phyloP scores from a whole-genome alignment of 2,888 invertebrate species.

The Xanthorhoe spadicearia region DNA sequence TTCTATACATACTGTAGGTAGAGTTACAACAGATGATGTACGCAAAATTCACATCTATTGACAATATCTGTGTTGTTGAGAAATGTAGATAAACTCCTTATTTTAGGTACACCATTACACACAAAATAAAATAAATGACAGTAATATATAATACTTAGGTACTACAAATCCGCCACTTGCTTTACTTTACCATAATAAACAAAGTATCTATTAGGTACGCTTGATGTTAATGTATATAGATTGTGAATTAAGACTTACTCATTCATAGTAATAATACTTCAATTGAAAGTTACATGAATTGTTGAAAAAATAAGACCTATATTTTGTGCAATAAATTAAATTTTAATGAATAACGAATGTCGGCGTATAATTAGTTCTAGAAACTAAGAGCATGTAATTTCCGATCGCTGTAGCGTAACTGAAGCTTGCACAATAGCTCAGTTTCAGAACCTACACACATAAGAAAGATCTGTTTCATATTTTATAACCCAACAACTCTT shows the following conservation, averaged over 20 bases:
- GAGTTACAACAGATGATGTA: too few relatives aligned
- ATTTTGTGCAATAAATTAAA: neutral
- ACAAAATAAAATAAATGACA: neutral
- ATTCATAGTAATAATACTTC: too few relatives aligned
- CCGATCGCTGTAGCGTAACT: constrained; percentile 6
- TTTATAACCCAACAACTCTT: neutral
- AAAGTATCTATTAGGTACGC: too few relatives aligned
- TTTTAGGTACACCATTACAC: neutral
- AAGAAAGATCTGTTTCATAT: neutral
- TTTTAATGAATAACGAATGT: neutral
- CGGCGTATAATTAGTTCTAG: neutral
- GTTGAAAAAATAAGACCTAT: neutral
- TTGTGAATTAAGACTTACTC: too few relatives aligned
- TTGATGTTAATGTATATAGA: too few relatives aligned
- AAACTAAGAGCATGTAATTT: constrained; percentile 2
- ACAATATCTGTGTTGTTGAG: too few relatives aligned
- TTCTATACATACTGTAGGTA: neutral
- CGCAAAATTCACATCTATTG: too few relatives aligned
- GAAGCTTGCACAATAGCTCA: constrained; percentile 6
- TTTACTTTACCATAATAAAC: too few relatives aligned
- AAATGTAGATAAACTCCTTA: too few relatives aligned
- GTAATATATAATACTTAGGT: too few relatives aligned
- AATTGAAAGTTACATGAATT: too few relatives aligned
- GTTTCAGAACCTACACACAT: neutral
- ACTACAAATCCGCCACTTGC: too few relatives aligned